Base-by-base conservation (phyloP, 2,888 invertebrate species). In the Asteroscopus sphinx region DNA sequence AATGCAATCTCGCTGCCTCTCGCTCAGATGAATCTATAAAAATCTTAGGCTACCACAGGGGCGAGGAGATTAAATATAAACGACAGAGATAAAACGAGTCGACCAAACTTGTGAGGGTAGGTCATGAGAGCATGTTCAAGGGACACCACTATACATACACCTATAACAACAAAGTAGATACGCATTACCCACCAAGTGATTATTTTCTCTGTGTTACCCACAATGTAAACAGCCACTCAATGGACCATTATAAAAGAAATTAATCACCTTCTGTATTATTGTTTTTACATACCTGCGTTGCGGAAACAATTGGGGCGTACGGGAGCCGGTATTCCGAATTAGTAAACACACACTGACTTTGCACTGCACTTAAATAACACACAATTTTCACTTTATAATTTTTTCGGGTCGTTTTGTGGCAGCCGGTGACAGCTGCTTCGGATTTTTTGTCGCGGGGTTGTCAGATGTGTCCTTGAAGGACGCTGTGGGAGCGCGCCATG, bases 391-490 rank as follows among this genome's bases (percentile, higher is more conserved):
- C 86, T 78, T 66, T 41, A 42, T 44, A 47, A 63, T 70, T 75
- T 73, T 70, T 73, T 59, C 41, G 69, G 61, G 64, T 76, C 75
- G 59, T 49, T 65, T 76, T 69, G 48, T 68, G 66, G 68, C 58
- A 68, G 55, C 37, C 54, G 47, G 36, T 76, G 76, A 76, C 76
- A 76, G 69, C 51, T 68, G 61, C 59, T 42, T 61, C 84, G 77
- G 76, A 73, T 78, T 84, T 83, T 85, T 83, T 85, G 77, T 79
- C 85, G 89, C 83, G 83, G 85, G 87, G 80, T 79, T 91, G 90
- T 91, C 89, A 91, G 78, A 81, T 48, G 79, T 85, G 91, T 91
- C 92, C 92, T 92, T 91, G 90, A 83, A 81, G 87, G 82, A 88
- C 87, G 85, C 84, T 75, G 57, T 64, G 45, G 51, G 48, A 61